Evolutionary conservation across 2,797 vertebrate species (phyloP), one percentile per base, ranked within the genome.

Genomic region (Myripristis murdjan): DNA sequence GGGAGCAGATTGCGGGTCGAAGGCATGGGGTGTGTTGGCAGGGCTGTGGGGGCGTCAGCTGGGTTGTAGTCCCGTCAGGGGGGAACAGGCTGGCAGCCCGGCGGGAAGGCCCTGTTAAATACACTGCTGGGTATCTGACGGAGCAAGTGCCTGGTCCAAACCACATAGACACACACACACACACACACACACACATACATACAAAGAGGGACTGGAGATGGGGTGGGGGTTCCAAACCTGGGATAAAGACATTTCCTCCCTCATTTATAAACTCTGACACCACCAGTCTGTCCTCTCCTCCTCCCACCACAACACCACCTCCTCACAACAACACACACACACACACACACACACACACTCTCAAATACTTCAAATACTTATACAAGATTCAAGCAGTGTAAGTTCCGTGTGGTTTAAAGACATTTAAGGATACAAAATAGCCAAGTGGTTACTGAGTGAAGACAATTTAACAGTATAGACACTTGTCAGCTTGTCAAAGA

Each of bases 201-300:
- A 60, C 59, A 73, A 6, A 22, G 75, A 64, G 75, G 81, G 75
- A 68, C 64, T 77, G 75, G 75, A 75, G 82, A 77, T 77, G 75
- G 73, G 57, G 94, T 88, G 94, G 95, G 94, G 66, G 20, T 63
- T 86, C 93, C 93, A 92, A 95, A 93, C 94, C 88, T 81, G 87
- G 93, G 95, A 98, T 97, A 95, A 96, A 96, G 95, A 95, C 92
- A 92, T 96, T 95, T 95, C 94, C 93, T 95, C 93, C 94, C 87
- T 92, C 96, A 97, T 98, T 98, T 96, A 97, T 97, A 98, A 97
- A 97, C 96, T 95, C 93, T 97, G 92, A 93, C 93, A 92, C 83
- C 79, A 58, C 72, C 82, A 81, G 86, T 86, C 89, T 91, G 86
- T 77, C 84, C 81, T 84, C 75, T 81, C 67, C 79, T 83, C 77